Evolutionary conservation across 2,888 invertebrate genomes (phyloP).

Genomic region (Tricholauxania praeusta): DNA sequence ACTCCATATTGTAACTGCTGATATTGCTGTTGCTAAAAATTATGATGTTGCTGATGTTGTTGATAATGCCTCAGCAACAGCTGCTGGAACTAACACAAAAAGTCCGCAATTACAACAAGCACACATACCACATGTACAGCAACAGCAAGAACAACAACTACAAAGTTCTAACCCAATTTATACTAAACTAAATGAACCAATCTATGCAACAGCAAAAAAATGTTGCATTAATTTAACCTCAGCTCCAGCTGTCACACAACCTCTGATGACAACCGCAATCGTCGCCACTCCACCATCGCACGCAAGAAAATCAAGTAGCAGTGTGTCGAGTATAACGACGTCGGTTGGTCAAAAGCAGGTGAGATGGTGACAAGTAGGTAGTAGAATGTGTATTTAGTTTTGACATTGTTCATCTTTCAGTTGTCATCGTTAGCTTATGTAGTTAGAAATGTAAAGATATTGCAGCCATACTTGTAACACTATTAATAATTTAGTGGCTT

Average conservation of each 20-base stretch:
- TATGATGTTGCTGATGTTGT: conserved; percentile 46
- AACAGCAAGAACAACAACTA: neutral
- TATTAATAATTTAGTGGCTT: no score
- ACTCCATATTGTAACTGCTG: conserved; percentile 37
- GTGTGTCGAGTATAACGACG: conserved; percentile 3
- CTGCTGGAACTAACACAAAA: conserved; percentile 39
- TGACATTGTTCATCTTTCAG: neutral
- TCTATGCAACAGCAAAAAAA: conserved; percentile 67
- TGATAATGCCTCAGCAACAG: conserved; percentile 40
- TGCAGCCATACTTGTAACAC: no score
- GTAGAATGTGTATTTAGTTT: neutral
- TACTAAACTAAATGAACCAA: conserved; percentile 57
- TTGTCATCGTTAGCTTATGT: neutral
- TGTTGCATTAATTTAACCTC: conserved; percentile 58
- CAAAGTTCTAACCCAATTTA: conserved; percentile 2
- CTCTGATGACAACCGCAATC: conserved; percentile 55
- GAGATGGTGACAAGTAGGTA: conserved; percentile 18
- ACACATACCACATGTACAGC: conserved; percentile 10
- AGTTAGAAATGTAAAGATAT: no score
- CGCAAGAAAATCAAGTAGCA: conserved; percentile 22
- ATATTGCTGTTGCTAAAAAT: conserved; percentile 40
- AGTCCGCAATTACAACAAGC: conserved; percentile 36
- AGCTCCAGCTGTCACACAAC: conserved; percentile 59
- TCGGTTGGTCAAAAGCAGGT: conserved; percentile 29
- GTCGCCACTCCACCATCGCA: conserved; percentile 50